Conservation (phyloP, 2,888 invertebrate genomes). For the Athalia circularis region DNA sequence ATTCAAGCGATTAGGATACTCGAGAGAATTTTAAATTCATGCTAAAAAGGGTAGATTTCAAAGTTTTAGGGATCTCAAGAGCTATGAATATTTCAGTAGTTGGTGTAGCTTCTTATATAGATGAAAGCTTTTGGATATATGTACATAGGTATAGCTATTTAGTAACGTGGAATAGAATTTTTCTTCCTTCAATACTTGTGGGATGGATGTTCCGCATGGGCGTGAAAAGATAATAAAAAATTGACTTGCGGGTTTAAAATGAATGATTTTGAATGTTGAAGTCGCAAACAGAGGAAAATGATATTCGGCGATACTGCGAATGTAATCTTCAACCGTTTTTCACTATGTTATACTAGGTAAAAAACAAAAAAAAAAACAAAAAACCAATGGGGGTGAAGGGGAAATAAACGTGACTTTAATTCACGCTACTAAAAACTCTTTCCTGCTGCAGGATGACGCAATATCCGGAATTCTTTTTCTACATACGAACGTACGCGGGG, state of each 20-base stretch:
- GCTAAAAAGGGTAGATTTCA: slow-evolving; percentile 26
- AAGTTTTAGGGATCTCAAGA: not conserved
- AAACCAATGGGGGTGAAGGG: slow-evolving; percentile 10
- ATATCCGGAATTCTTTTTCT: slow-evolving; percentile 18
- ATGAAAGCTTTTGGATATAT: no score
- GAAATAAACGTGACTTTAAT: slow-evolving; percentile 40
- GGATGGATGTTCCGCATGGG: no score
- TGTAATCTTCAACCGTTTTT: no score
- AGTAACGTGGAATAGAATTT: no score
- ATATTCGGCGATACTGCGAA: no score
- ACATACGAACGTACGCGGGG: slow-evolving; percentile 5
- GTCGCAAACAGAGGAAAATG: no score
- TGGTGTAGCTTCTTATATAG: no score
- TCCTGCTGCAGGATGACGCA: slow-evolving; percentile 11
- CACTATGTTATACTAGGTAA: not conserved
- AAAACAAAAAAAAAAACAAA: not conserved
- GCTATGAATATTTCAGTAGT: slow-evolving; percentile 30
- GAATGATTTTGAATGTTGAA: no score
- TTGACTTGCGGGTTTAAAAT: no score
- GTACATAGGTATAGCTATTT: no score
- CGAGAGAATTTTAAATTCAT: slow-evolving; percentile 26
- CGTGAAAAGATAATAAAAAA: no score
- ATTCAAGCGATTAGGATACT: slow-evolving; percentile 35
- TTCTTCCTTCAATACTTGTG: no score
- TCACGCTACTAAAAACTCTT: slow-evolving; percentile 26